These are phyloP conservation scores for Eudemis profundana DNA, from an alignment of 2,888 invertebrate species.

Conservation along the genomic window DNA sequence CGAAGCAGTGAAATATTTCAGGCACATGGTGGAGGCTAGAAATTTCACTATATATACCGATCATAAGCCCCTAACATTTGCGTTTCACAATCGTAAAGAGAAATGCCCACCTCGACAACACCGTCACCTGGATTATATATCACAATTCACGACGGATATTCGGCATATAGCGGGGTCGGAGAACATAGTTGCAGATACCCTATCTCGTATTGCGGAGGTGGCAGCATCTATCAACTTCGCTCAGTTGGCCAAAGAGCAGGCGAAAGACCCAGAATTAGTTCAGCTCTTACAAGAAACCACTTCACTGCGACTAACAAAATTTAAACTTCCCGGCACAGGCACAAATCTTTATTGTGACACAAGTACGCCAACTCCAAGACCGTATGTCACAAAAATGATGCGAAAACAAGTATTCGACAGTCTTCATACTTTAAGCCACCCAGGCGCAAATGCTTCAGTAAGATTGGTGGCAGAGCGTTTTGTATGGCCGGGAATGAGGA, in stretches of 20 bases:
- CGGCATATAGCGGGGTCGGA: slow-evolving; percentile 32
- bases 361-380: slow-evolving; percentile 23
- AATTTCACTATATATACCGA: slow-evolving; percentile 50
- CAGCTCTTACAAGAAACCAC: too few relatives aligned
- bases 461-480: slow-evolving; percentile 2
- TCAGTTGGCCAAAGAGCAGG: slow-evolving; percentile 1
- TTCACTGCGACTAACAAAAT: too few relatives aligned
- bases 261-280: too few relatives aligned
- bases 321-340: too few relatives aligned
- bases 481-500: slow-evolving; percentile 8
- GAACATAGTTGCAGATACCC: slow-evolving; percentile 44
- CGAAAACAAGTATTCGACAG: too few relatives aligned
- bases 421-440: too few relatives aligned
- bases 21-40: too few relatives aligned
- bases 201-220: slow-evolving; percentile 52
- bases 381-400: slow-evolving; percentile 22
- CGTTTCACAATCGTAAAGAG: slow-evolving; percentile 51
- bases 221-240: slow-evolving; percentile 14
- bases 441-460: neutral
- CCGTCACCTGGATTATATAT: slow-evolving; percentile 46
- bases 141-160: slow-evolving; percentile 45
- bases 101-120: slow-evolving; percentile 45
- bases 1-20: too few relatives aligned
- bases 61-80: slow-evolving; percentile 52
- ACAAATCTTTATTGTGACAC: slow-evolving; percentile 4